These are phyloP conservation scores for Argopecten irradians DNA, from an alignment of 1,140 invertebrate species.

Conservation along the genomic window DNA sequence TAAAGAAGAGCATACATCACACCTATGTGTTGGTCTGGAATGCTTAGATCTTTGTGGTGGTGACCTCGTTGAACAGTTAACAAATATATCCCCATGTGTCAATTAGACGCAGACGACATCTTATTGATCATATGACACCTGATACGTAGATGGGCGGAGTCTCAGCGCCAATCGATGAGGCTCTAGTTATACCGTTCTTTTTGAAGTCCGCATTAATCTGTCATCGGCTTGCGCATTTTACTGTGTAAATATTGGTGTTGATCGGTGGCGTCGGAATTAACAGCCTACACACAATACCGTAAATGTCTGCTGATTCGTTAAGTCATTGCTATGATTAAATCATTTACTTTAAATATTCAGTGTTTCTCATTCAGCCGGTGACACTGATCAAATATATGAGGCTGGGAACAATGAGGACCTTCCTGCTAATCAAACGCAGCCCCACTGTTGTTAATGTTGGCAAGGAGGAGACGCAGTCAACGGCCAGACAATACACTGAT, in stretches of 20 bases:
- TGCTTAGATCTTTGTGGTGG: conserved; percentile 10
- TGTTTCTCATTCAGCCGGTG: not conserved
- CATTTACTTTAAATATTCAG: conserved; percentile 23
- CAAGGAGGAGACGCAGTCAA: not conserved
- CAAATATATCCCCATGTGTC: conserved; percentile 10
- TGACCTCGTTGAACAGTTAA: conserved; percentile 16
- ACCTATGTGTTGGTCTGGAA: not conserved
- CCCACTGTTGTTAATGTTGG: conserved; percentile 3
- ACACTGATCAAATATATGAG: conserved; percentile 12
- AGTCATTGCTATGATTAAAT: conserved; percentile 16
- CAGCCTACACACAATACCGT: conserved; percentile 14
- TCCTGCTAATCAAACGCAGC: not conserved
- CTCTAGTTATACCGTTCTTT: not conserved
- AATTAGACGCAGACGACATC: not conserved
- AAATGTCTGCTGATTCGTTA: conserved; percentile 22
- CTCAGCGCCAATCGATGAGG: not conserved
- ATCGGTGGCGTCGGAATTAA: not conserved
- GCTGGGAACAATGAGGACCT: not conserved
- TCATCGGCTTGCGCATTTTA: conserved; percentile 21
- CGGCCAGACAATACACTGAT: not conserved
- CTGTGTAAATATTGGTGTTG: conserved; percentile 10
- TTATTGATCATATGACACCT: conserved; percentile 22
- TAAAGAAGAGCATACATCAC: not conserved
- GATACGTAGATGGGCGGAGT: not conserved
- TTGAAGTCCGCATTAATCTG: not conserved